A percentile compares a stretch with the other conserved stretches of the same genome.
Conservation (phyloP, 37 sponge, comb jelly and placozoan species). For the Bolinopsis microptera region DNA sequence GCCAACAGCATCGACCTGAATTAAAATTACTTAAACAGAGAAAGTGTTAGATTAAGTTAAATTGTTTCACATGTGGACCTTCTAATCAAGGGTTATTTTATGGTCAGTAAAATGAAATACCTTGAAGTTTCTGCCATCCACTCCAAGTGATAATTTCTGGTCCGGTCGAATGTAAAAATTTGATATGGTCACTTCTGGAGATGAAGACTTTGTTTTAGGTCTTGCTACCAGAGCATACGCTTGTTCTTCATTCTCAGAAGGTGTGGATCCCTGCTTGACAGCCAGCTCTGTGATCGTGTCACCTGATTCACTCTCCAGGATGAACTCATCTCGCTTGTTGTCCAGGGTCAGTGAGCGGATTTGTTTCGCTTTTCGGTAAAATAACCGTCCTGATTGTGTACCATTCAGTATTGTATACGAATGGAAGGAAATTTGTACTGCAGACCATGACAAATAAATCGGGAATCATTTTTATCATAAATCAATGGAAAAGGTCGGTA, state of each 20-base stretch:
- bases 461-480: not conserved
- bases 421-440: not conserved
- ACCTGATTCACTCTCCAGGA: not conserved
- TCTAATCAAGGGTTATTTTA: too few relatives aligned
- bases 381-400: not conserved
- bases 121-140: not conserved
- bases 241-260: not conserved
- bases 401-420: too few relatives aligned
- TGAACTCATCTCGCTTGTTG: not conserved
- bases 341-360: not conserved
- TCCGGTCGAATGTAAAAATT: not conserved
- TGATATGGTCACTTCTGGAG: not conserved
- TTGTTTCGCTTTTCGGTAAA: not conserved
- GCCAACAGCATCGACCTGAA: not conserved
- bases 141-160: not conserved
- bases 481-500: too few relatives aligned
- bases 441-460: not conserved
- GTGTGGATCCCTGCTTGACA: not conserved
- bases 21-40: not conserved
- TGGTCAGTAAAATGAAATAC: not conserved
- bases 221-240: not conserved
- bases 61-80: too few relatives aligned
- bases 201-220: not conserved
- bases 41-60: too few relatives aligned
- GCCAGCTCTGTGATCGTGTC: not conserved